Conservation (phyloP, 2,113 vertebrate genomes). For the Lasiurus borealis region DNA sequence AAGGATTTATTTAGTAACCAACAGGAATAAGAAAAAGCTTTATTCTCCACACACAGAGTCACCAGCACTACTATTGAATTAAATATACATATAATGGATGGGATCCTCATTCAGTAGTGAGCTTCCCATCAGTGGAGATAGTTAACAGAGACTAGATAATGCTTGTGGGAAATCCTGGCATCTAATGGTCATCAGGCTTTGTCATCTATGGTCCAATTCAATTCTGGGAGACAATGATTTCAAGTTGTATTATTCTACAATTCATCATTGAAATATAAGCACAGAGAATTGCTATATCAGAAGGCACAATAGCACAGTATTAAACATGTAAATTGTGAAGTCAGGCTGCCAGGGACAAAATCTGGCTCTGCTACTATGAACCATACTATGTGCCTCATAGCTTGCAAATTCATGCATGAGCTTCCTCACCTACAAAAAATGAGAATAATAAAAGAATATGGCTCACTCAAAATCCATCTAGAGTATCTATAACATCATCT, state of each 20-base stretch:
- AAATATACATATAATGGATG: not conserved
- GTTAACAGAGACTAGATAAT: not conserved
- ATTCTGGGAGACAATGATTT: not conserved
- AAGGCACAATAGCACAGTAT: not conserved
- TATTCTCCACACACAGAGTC: not conserved
- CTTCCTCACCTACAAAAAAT: slow-evolving; percentile 6
- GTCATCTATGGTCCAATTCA: not conserved
- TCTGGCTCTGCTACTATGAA: not conserved
- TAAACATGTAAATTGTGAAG: not conserved
- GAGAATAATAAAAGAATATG: not conserved
- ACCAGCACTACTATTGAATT: not conserved
- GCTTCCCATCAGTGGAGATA: not conserved
- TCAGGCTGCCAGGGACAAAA: not conserved
- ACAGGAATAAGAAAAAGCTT: not conserved
- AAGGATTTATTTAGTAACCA: not conserved
- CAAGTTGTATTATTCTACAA: not conserved
- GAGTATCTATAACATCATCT: not conserved
- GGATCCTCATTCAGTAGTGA: not conserved
- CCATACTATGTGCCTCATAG: not conserved
- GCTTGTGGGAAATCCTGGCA: not conserved
- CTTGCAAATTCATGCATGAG: not conserved
- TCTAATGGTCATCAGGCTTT: not conserved
- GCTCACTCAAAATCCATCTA: not conserved
- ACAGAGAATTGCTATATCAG: not conserved
- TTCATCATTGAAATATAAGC: not conserved